A percentile compares a stretch with the other conserved stretches of the same genome.
Conservation (phyloP, 2,113 vertebrate genomes). For the Columbina picui region DNA sequence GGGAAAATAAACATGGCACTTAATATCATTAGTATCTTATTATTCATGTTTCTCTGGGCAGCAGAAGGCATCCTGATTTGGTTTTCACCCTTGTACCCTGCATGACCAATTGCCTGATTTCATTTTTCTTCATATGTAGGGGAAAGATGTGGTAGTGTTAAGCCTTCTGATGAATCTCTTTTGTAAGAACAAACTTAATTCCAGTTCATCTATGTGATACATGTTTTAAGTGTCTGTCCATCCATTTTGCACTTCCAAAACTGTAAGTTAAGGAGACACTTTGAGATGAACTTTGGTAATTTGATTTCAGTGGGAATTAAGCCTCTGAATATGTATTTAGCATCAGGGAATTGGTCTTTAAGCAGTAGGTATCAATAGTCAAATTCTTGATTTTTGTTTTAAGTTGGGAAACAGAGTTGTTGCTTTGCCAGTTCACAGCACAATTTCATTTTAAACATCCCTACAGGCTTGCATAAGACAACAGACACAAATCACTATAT, state of each 20-base stretch:
- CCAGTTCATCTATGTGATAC: background rate
- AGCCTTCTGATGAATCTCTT: background rate
- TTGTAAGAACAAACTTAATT: background rate
- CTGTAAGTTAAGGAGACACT: background rate
- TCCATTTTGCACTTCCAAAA: background rate
- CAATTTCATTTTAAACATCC: background rate
- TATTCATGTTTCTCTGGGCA: background rate
- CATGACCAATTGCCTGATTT: background rate
- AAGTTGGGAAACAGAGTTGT: background rate
- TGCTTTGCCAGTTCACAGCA: background rate
- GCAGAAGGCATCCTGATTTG: background rate
- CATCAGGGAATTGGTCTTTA: background rate
- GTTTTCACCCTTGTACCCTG: background rate
- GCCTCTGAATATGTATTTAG: background rate
- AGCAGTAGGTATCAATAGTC: background rate
- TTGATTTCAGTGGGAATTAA: background rate
- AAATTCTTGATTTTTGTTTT: background rate
- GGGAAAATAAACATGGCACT: conserved; percentile 19
- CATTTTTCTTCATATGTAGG: background rate
- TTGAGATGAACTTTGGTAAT: background rate
- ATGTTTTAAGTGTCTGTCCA: background rate
- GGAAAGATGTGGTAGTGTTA: accelerated
- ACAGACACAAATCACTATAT: background rate
- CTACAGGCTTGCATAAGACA: background rate
- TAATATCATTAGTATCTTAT: background rate